Percentiles rank a stretch among this genome's conserved stretches.
phyloP scores from a whole-genome alignment of 2,113 vertebrate genomes.

The Eubucco bourcierii region DNA sequence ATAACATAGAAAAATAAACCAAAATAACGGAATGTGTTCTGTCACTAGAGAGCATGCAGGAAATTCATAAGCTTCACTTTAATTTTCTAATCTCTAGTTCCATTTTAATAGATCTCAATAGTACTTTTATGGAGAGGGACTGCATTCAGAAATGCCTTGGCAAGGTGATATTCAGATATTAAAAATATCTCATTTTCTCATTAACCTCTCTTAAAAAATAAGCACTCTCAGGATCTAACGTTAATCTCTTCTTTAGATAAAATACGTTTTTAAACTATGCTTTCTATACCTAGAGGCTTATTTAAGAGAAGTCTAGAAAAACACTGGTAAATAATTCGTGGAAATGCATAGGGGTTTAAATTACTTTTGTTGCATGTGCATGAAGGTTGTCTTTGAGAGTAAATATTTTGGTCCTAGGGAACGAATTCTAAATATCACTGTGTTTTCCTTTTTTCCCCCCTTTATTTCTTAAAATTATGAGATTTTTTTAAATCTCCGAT shows the following conservation, averaged over 20 bases:
- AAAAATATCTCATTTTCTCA: not conserved
- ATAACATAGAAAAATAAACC: not conserved
- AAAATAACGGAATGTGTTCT: not conserved
- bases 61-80: conserved; percentile 19
- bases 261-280: not conserved
- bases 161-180: conserved; percentile 26
- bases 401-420: conserved; percentile 11
- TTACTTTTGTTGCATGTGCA: not conserved
- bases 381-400: not conserved
- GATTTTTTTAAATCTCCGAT: conserved; percentile 38
- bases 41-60: not conserved
- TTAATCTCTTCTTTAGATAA: not conserved
- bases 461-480: conserved; percentile 10
- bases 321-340: not conserved
- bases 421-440: conserved; percentile 31
- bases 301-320: not conserved
- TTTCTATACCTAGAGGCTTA: not conserved
- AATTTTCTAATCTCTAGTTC: conserved; percentile 38
- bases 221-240: not conserved
- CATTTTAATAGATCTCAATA: conserved; percentile 41
- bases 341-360: not conserved
- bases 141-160: conserved; percentile 14
- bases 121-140: not conserved
- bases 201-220: not conserved
- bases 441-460: not conserved